Evolutionary conservation across 2,113 vertebrate species (phyloP).

Genomic region (Rhabdomys dilectus): DNA sequence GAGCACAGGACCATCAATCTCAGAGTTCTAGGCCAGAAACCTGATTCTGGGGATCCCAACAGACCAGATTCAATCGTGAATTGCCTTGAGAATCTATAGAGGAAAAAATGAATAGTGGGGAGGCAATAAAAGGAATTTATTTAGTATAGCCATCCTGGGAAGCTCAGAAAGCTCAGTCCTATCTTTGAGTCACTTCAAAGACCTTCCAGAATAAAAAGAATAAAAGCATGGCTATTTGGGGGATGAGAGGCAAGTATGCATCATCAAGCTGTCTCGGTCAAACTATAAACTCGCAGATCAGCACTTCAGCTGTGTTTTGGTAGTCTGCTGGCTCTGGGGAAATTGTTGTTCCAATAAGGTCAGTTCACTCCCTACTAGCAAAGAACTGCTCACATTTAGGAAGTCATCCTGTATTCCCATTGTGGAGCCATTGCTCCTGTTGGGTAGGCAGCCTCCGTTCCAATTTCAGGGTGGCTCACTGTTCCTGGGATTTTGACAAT

Average conservation of each 20-base stretch:
- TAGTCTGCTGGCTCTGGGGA: background rate
- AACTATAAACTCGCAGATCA: background rate
- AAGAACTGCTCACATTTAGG: background rate
- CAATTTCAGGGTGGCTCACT: background rate
- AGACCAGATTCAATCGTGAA: background rate
- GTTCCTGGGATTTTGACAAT: background rate
- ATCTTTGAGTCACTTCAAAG: background rate
- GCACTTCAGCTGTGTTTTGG: too few relatives aligned
- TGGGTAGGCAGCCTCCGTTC: background rate
- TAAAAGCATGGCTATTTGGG: background rate
- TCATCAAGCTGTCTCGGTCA: background rate
- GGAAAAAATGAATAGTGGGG: background rate
- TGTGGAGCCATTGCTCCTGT: background rate
- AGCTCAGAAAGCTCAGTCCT: background rate
- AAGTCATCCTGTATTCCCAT: background rate
- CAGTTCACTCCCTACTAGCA: background rate
- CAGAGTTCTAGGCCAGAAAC: background rate
- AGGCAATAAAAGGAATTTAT: background rate
- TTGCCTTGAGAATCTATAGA: background rate
- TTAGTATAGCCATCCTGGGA: background rate
- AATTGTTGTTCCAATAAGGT: background rate
- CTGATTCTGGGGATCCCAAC: background rate
- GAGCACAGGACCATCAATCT: background rate
- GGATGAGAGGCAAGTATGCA: too few relatives aligned
- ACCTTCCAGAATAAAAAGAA: background rate